Conservation (phyloP, 2,113 vertebrate species). For the Siniperca knerii region DNA sequence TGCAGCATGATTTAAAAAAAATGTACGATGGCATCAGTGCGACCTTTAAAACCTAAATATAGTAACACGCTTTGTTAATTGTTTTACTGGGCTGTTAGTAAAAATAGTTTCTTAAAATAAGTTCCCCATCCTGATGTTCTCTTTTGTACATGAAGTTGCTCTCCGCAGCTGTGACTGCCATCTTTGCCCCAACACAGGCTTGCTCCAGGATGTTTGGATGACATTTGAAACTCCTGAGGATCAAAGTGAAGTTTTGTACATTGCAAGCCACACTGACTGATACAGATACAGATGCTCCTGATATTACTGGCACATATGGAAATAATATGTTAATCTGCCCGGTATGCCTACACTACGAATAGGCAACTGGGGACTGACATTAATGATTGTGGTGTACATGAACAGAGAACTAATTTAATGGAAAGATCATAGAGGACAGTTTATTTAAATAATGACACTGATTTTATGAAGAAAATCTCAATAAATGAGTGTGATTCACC, state of each 20-base stretch:
- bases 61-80: constrained; percentile 72
- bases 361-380: neutral
- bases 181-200: constrained; percentile 35
- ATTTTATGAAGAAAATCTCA: neutral
- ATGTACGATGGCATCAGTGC: constrained; percentile 24
- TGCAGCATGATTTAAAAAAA: neutral
- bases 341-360: neutral
- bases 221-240: constrained; percentile 59
- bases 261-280: neutral
- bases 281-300: neutral
- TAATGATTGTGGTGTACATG: neutral
- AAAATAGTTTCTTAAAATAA: constrained; percentile 73
- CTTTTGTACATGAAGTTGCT: constrained; percentile 52
- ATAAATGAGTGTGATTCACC: neutral
- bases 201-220: constrained; percentile 70
- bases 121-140: constrained; percentile 37
- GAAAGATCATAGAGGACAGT: neutral
- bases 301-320: constrained; percentile 14
- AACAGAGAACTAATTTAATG: neutral
- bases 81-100: constrained; percentile 53
- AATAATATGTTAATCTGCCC: neutral
- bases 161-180: constrained; percentile 30
- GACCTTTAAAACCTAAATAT: constrained; percentile 72
- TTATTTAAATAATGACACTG: neutral
- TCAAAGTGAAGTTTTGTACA: constrained; percentile 40